Evolutionary conservation across 2,113 vertebrate genomes (phyloP).

Genomic region (Uropsilus gracilis): DNA sequence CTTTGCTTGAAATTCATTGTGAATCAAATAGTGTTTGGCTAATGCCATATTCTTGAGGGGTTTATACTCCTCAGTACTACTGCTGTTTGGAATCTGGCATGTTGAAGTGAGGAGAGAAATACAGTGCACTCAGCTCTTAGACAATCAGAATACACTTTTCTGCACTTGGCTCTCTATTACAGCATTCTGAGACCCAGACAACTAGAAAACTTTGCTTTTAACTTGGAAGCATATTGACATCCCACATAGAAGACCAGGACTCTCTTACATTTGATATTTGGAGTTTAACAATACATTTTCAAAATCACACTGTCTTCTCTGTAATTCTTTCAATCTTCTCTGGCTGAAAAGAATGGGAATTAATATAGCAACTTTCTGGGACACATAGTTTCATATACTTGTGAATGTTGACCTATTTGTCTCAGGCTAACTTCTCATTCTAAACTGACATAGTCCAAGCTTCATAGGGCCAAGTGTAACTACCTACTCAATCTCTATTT

Average conservation of each 20-base stretch:
- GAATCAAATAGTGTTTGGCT: accelerated
- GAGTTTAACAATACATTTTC: background rate
- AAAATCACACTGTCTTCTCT: too few species aligned
- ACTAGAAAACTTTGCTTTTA: background rate
- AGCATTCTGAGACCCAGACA: background rate
- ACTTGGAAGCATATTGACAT: background rate
- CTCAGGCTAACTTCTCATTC: background rate
- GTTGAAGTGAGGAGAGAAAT: too few species aligned
- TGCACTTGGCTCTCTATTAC: background rate
- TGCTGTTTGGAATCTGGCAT: accelerated
- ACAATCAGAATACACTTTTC: background rate
- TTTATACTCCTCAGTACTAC: accelerated
- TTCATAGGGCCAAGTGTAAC: background rate
- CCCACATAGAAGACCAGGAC: background rate
- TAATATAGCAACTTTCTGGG: background rate
- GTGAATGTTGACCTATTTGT: background rate
- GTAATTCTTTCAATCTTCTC: background rate
- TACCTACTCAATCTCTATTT: background rate
- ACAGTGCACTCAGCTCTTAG: accelerated
- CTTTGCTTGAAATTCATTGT: background rate
- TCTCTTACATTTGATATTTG: background rate
- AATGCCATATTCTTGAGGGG: too few species aligned
- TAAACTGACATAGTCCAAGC: background rate
- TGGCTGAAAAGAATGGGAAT: background rate
- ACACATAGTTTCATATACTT: background rate